These are phyloP conservation scores for Excalfactoria chinensis DNA, from an alignment of 2,113 vertebrate genomes.

Conservation along the genomic window DNA sequence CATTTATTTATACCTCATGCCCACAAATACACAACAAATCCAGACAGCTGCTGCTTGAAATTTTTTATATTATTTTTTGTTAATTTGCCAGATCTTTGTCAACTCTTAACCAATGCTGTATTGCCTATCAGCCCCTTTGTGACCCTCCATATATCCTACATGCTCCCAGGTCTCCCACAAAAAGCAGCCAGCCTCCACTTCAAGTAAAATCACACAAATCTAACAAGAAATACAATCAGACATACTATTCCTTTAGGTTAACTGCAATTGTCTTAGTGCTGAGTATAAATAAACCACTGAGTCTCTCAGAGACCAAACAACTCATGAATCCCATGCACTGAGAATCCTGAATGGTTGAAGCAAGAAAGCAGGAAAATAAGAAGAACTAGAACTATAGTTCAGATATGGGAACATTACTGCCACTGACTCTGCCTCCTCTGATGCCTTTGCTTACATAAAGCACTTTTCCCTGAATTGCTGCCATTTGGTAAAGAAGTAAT, in stretches of 20 bases:
- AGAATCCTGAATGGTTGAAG: not conserved
- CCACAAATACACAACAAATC: not conserved
- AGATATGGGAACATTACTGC: not conserved
- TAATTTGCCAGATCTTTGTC: not conserved
- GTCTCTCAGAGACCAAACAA: not conserved
- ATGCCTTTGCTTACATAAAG: not conserved
- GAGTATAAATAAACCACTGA: fast-evolving
- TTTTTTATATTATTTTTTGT: not conserved
- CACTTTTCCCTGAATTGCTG: not conserved
- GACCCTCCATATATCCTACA: not conserved
- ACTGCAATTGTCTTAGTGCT: not conserved
- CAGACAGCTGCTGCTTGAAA: not conserved
- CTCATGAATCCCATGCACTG: not conserved
- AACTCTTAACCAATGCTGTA: not conserved
- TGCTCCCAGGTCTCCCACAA: not conserved
- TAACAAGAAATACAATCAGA: not conserved
- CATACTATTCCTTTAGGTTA: not conserved
- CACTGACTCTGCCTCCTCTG: not conserved
- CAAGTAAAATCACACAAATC: not conserved
- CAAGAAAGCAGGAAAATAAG: not conserved
- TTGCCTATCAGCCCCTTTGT: not conserved
- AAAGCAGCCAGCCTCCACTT: not conserved
- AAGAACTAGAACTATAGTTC: not conserved
- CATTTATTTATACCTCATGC: not conserved
- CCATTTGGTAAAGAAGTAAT: not conserved